Evolutionary conservation across 2,888 invertebrate genomes (phyloP).

Genomic region (Callyntrura guangdongensis): DNA sequence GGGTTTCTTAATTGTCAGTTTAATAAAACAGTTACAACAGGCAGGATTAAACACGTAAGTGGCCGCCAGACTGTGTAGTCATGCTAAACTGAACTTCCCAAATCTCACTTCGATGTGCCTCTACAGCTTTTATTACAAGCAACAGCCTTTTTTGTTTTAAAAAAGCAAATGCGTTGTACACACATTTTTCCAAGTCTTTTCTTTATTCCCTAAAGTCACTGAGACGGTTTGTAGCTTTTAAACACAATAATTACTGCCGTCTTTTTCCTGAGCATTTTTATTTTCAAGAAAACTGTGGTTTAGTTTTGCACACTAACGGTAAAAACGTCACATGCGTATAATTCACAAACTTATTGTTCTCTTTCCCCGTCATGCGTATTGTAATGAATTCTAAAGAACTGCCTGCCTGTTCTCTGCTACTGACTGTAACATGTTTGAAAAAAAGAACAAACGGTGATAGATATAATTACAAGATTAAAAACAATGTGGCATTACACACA

Average conservation of each 20-base stretch:
- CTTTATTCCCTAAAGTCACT: neutral
- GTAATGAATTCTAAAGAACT: conserved; percentile 43
- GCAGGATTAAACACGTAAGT: no score
- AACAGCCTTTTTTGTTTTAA: no score
- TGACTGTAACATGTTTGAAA: conserved; percentile 28
- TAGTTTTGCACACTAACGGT: conserved; percentile 52
- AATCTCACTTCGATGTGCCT: no score
- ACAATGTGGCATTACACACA: conserved; percentile 26
- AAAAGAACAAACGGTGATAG: conserved; percentile 29
- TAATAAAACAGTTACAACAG: no score
- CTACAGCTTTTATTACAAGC: no score
- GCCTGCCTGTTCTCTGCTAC: neutral
- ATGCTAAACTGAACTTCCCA: no score
- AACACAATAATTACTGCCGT: conserved; percentile 12
- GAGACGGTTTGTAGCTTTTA: neutral
- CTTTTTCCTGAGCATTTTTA: neutral
- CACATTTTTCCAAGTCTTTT: neutral
- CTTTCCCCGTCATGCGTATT: conserved; percentile 30
- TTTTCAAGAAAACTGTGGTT: neutral
- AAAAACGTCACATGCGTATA: conserved; percentile 52
- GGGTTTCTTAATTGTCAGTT: no score
- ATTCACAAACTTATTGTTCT: conserved; percentile 44
- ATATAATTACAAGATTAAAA: conserved; percentile 46
- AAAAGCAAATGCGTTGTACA: neutral
- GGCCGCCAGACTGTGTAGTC: no score